phyloP scores from a whole-genome alignment of 2,113 vertebrate genomes.

The Mus pahari region DNA sequence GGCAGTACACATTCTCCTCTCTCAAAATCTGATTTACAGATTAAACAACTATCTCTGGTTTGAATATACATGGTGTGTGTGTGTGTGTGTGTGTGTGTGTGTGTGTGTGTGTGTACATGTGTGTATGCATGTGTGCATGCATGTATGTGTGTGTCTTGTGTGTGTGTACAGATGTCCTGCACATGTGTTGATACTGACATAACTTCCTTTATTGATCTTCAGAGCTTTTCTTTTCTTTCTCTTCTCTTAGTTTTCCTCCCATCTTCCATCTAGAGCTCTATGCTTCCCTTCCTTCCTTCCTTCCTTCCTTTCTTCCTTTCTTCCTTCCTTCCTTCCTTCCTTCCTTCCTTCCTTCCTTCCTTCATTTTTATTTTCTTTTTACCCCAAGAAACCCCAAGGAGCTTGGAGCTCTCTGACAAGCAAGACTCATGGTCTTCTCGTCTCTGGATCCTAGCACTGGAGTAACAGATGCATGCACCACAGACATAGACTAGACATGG shows the following conservation, averaged over 20 bases:
- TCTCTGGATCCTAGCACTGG: neutral
- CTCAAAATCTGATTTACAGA: neutral
- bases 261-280: too few species aligned
- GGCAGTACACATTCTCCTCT: too few species aligned
- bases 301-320: rapidly evolving
- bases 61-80: neutral
- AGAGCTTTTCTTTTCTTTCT: neutral
- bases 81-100: neutral
- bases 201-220: neutral
- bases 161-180: neutral
- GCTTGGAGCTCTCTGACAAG: neutral
- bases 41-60: neutral
- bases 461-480: neutral
- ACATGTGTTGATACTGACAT: neutral
- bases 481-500: too few species aligned
- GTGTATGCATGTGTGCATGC: neutral
- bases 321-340: neutral
- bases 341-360: neutral
- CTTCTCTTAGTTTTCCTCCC: neutral
- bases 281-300: neutral
- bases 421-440: neutral
- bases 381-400: neutral
- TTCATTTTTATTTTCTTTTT: too few species aligned
- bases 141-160: neutral
- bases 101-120: neutral